Conservation (phyloP, 2,797 vertebrate genomes). For the Cirrhinus molitorella region DNA sequence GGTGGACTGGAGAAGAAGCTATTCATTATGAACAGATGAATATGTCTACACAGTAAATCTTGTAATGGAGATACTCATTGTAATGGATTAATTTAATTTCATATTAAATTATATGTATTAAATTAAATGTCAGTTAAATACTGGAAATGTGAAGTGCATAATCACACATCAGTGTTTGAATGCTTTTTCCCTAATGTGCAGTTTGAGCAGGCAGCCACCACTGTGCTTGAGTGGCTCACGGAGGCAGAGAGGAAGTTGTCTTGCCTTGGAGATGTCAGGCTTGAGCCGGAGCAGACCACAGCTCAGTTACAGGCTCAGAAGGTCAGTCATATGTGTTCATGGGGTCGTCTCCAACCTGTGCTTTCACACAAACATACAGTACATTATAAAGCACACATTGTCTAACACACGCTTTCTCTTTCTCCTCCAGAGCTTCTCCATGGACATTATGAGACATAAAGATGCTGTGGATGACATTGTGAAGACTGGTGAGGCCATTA, state of each 20-base stretch:
- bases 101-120: not conserved
- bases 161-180: not conserved
- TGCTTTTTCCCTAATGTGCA: slow-evolving; percentile 67
- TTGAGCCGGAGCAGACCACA: slow-evolving; percentile 93
- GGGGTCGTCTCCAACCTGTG: slow-evolving; percentile 35
- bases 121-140: not conserved
- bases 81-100: not conserved
- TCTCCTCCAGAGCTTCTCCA: slow-evolving; percentile 88
- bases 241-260: slow-evolving; percentile 89
- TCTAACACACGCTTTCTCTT: not conserved
- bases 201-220: slow-evolving; percentile 94
- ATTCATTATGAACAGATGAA: not conserved
- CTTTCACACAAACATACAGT: not conserved
- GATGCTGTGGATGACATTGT: slow-evolving; percentile 93
- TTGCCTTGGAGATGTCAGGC: slow-evolving; percentile 89
- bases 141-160: not conserved
- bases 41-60: not conserved
- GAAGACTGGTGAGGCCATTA: slow-evolving; percentile 87
- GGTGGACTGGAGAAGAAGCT: not conserved
- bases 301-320: slow-evolving; percentile 97
- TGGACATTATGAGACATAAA: slow-evolving; percentile 98
- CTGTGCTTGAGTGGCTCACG: slow-evolving; percentile 90
- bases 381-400: not conserved
- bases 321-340: slow-evolving; percentile 78
- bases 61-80: no score